phyloP scores from a whole-genome alignment of 2,888 invertebrate genomes.

The Melieria omissa region DNA sequence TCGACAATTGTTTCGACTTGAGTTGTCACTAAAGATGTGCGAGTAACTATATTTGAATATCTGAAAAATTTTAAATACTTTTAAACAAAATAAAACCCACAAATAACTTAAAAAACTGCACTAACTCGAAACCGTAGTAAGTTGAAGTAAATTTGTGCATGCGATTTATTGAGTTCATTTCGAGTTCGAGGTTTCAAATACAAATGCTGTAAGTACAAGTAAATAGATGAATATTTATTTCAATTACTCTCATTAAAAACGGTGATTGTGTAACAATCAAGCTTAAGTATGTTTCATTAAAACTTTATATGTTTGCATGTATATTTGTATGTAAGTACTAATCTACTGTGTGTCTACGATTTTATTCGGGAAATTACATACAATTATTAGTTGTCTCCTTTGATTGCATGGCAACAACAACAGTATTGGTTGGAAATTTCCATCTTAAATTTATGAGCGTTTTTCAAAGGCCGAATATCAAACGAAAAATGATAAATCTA shows the following conservation, averaged over 20 bases:
- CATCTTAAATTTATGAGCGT: neutral
- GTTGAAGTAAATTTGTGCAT: neutral
- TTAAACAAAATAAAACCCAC: too few relatives aligned
- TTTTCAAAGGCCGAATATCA: constrained; percentile 23
- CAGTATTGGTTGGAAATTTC: neutral
- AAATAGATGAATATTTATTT: neutral
- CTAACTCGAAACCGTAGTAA: too few relatives aligned
- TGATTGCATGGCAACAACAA: constrained; percentile 39
- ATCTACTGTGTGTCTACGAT: constrained; percentile 17
- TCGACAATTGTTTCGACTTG: too few relatives aligned
- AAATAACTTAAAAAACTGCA: too few relatives aligned
- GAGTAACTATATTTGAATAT: too few relatives aligned
- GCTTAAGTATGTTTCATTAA: constrained; percentile 27
- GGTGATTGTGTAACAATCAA: constrained; percentile 37
- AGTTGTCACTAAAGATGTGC: too few relatives aligned
- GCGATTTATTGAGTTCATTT: neutral
- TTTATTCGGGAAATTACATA: neutral
- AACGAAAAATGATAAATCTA: constrained; percentile 28
- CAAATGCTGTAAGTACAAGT: too few relatives aligned
- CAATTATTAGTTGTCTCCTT: neutral
- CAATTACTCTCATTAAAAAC: neutral
- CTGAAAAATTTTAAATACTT: too few relatives aligned
- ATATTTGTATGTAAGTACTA: neutral
- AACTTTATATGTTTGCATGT: constrained; percentile 6
- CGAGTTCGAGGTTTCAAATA: neutral